Evolutionary conservation across 2,113 vertebrate genomes (phyloP).

Genomic region (Aspidoscelis tigris): DNA sequence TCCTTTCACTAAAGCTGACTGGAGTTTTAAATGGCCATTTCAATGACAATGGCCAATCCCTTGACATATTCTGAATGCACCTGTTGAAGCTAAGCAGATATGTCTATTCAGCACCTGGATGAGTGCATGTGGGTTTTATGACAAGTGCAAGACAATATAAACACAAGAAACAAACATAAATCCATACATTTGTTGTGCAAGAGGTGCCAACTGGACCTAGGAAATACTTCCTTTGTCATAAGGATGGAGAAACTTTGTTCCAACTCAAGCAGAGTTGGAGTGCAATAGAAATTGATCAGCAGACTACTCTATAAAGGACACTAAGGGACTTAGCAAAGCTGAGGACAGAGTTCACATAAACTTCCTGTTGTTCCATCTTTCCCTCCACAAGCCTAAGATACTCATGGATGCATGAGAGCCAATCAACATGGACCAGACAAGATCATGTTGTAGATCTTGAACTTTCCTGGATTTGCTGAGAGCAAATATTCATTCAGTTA

Average conservation of each 20-base stretch:
- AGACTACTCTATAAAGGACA: not conserved
- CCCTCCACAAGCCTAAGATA: not conserved
- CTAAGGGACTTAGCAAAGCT: not conserved
- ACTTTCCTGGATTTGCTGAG: not conserved
- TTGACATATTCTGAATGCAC: no score
- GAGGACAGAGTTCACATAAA: not conserved
- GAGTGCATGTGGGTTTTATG: no score
- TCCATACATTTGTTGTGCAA: no score
- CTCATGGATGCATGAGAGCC: not conserved
- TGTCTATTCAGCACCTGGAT: no score
- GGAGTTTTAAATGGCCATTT: no score
- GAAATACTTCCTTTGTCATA: not conserved
- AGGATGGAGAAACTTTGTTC: not conserved
- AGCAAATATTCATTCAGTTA: not conserved
- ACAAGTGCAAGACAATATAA: no score
- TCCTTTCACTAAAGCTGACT: not conserved
- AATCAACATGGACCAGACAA: not conserved
- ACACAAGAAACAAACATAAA: no score
- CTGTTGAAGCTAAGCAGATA: no score
- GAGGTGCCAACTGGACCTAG: not conserved
- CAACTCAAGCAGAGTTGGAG: not conserved
- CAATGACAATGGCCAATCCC: no score
- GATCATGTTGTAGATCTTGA: not conserved
- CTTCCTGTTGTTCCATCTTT: not conserved
- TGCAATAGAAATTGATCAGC: not conserved